These are phyloP conservation scores for Nephrotoma guestfalica DNA, from an alignment of 2,888 invertebrate species.

Conservation along the genomic window DNA sequence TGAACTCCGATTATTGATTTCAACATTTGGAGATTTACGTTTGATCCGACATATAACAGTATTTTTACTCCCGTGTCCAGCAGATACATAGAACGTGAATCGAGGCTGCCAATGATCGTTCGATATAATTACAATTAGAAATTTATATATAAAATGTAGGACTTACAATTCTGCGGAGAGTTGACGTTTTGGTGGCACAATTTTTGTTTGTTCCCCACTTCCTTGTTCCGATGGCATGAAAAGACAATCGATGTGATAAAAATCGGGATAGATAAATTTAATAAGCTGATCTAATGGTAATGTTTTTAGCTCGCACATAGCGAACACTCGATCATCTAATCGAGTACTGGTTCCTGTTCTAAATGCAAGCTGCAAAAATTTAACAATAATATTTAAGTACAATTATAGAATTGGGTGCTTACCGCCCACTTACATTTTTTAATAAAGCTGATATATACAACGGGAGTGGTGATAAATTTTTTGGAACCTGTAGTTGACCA, in stretches of 20 bases:
- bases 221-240: slow-evolving; percentile 24
- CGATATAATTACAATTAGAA: background rate
- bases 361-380: slow-evolving; percentile 58
- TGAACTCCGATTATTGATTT: slow-evolving; percentile 63
- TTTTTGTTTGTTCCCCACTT: slow-evolving; percentile 23
- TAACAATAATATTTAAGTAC: background rate
- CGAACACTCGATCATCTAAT: slow-evolving; percentile 82
- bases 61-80: slow-evolving; percentile 76
- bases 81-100: slow-evolving; percentile 80
- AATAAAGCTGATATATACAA: slow-evolving; percentile 77
- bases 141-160: background rate
- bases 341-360: slow-evolving; percentile 75
- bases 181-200: slow-evolving; percentile 42
- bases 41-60: slow-evolving; percentile 71
- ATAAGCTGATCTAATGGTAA: slow-evolving; percentile 67
- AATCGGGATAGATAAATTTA: slow-evolving; percentile 77
- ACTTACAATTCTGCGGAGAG: slow-evolving; percentile 60
- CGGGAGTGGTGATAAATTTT: slow-evolving; percentile 67
- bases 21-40: slow-evolving; percentile 57
- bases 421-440: slow-evolving; percentile 49
- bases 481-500: slow-evolving; percentile 58
- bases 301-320: slow-evolving; percentile 88
- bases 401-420: background rate
- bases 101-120: slow-evolving; percentile 38
- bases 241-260: slow-evolving; percentile 75